Conservation (phyloP, 2,113 vertebrate species). For the Marmota flaviventris region DNA sequence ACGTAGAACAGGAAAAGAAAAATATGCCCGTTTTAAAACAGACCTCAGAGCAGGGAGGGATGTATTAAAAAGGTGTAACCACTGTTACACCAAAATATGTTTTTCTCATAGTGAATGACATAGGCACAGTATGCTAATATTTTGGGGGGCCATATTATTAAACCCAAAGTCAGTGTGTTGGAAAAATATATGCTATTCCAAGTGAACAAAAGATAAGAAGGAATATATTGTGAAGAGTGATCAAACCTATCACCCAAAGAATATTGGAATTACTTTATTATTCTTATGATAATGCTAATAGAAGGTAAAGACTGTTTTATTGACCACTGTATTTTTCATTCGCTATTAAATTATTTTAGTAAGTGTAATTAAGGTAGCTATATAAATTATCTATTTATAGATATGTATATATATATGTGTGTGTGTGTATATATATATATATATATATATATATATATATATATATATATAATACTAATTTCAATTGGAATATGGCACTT, state of each 20-base stretch:
- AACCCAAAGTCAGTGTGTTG: neutral
- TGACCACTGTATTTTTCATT: neutral
- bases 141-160: neutral
- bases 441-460: neutral
- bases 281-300: slow-evolving; percentile 13
- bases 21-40: too few relatives aligned
- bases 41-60: too few relatives aligned
- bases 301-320: neutral
- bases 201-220: slow-evolving; percentile 23
- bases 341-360: slow-evolving; percentile 5
- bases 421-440: too few relatives aligned
- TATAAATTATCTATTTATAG: neutral
- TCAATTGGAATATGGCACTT: neutral
- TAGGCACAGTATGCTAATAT: neutral
- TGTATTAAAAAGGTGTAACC: too few relatives aligned
- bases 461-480: neutral
- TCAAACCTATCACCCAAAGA: neutral
- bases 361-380: neutral
- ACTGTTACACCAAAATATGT: neutral
- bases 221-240: neutral
- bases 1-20: too few relatives aligned
- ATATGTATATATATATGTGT: too few relatives aligned
- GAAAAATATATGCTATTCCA: neutral
- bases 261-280: neutral
- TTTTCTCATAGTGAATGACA: neutral